phyloP scores from a whole-genome alignment of 2,113 vertebrate genomes.

The Hydropotes inermis region DNA sequence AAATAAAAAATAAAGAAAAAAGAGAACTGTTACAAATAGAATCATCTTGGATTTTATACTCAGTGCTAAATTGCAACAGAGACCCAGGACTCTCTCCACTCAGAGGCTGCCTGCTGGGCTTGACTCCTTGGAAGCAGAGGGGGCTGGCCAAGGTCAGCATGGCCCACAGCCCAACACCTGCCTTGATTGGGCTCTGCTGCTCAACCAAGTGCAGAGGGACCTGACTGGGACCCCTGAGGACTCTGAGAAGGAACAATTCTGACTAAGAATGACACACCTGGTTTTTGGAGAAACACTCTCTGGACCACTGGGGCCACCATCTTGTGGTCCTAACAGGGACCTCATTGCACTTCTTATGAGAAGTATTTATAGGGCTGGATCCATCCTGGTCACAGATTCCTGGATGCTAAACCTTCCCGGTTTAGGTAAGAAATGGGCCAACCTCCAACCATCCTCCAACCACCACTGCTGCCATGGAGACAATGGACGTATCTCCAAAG shows the following conservation, averaged over 20 bases:
- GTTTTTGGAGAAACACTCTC: neutral
- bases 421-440: neutral
- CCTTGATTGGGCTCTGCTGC: neutral
- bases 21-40: neutral
- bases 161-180: neutral
- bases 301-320: neutral
- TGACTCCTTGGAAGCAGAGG: neutral
- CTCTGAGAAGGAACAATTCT: neutral
- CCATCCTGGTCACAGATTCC: neutral
- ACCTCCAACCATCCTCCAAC: neutral
- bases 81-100: neutral
- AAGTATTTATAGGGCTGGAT: neutral
- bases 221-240: neutral
- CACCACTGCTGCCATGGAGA: neutral
- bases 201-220: neutral
- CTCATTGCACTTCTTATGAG: neutral
- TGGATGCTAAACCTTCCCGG: neutral
- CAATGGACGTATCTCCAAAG: neutral
- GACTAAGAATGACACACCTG: neutral
- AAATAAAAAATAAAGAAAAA: too few relatives aligned
- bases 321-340: neutral
- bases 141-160: neutral
- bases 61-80: slow-evolving; percentile 38
- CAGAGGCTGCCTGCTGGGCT: neutral
- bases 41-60: slow-evolving; percentile 49